Evolutionary conservation across 1,140 invertebrate species (phyloP), one percentile per base, ranked within the genome.

Genomic region (Caenorhabditis latens): DNA sequence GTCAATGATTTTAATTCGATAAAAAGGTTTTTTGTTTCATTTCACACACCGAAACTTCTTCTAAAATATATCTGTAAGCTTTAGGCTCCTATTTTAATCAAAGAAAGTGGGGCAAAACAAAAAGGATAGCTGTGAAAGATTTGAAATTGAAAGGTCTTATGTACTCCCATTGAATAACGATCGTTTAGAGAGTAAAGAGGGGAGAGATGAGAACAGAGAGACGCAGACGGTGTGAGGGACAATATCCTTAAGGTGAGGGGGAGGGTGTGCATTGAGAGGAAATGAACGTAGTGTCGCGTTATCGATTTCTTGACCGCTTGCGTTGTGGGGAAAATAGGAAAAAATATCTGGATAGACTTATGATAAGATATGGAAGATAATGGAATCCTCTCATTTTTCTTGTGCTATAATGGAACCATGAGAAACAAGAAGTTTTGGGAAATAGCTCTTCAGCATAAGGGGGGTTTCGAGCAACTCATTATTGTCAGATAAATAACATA

Each of bases 401-500:
- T 0, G 0, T 32, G 32, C 32, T 1, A 32, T 32, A 32, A 32
- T 32, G 32, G n/a, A n/a, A n/a, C n/a, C n/a, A n/a, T n/a, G n/a
- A n/a, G n/a, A 32, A 32, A 32, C 32, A 32, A 32, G 2, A 32
- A 32, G 32, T 32, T 32, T 32, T 32, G 32, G 2, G 32, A 32
- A 32, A 32, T 2, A 32, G 32, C 32, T 32, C 32, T 32, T 32
- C 32, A 32, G 32, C 32, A 32, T 9, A 79, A n/a, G 13, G 21
- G 8, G 46, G 16, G 14, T 32, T 4, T 53, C 24, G 53, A 3
- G 42, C 50, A 79, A 19, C 71, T 48, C 71, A 79, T 79, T 43
- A 79, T 79, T 53, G 46, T 53, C 21, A 50, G 46, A 79, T 79
- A 79, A 79, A 79, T 79, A 79, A 50, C 71, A 42, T 50, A 50